Evolutionary conservation across 1,140 invertebrate genomes (phyloP), one percentile per base, ranked within the genome.

Genomic region (Drosophila pallidifrons): DNA sequence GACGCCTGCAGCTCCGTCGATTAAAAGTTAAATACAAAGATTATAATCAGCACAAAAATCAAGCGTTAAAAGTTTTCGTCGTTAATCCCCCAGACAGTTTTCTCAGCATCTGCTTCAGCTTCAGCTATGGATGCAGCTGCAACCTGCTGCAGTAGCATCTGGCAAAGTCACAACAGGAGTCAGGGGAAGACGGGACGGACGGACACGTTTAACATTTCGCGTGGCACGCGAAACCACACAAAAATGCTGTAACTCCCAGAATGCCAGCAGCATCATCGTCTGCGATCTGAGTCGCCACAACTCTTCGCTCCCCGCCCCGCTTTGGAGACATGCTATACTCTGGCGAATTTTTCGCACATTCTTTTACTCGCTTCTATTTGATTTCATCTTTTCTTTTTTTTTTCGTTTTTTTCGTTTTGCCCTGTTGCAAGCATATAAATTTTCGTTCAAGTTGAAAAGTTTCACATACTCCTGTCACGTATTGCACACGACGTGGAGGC

Each of bases 381-480:
- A 43, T 43, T 43, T 43, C 11, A 43, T 43, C 38, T 47, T 1
- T 52, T 55, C 5, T 32, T 41, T 52, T 57, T 45, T 38, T 30
- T 13, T 10, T n/a, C 11, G n/a, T 63, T 63, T 52, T 45, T 79
- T 66, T 10, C 10, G 7, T 38, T 38, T 38, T 11, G 35, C 35
- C 73, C 76, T 82, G 82, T 88, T 88, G 77, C 79, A 82, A 82
- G 69, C 82, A 79, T 87, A 87, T 87, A 87, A 87, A 88, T 87
- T 82, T 88, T 87, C 69, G 76, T 82, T 82, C 76, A 87, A 87
- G 83, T 77, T 87, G 79, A 88, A 87, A 87, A 87, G 83, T 88
- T 87, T 87, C 82, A 88, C 82, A 87, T 82, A 87, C 82, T 87
- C 82, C 83, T 82, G 79, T 87, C 82, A 87, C 82, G 82, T 87